phyloP scores from a whole-genome alignment of 92 coral and sea anemone species.

The Anthopleura xanthogrammica region DNA sequence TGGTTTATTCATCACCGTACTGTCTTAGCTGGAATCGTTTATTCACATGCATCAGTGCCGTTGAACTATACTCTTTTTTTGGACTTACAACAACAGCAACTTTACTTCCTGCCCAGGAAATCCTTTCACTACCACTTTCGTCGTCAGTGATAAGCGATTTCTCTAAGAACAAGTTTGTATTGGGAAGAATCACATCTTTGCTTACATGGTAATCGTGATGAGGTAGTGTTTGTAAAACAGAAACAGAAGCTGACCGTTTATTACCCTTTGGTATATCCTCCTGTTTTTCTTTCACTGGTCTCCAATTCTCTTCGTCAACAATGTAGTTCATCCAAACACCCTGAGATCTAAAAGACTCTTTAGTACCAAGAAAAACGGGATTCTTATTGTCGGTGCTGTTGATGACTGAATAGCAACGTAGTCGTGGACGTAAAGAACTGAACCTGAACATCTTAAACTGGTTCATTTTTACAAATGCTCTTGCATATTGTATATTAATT shows the following conservation, averaged over 20 bases:
- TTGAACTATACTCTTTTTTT: constrained; percentile 48
- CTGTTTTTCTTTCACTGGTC: constrained; percentile 28
- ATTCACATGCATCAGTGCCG: constrained; percentile 47
- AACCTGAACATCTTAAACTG: constrained; percentile 38
- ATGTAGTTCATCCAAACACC: constrained; percentile 41
- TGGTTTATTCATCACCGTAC: constrained; percentile 46
- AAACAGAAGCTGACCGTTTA: constrained; percentile 16
- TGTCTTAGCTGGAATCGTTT: constrained; percentile 47
- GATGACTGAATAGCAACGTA: constrained; percentile 25
- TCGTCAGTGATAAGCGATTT: constrained; percentile 17
- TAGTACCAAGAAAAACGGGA: constrained; percentile 47
- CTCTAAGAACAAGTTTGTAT: constrained; percentile 37
- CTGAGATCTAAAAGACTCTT: constrained; percentile 34
- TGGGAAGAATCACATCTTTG: constrained; percentile 47
- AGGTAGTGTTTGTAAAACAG: constrained; percentile 36
- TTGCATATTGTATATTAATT: constrained; percentile 35
- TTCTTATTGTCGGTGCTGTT: constrained; percentile 49
- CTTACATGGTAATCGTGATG: constrained; percentile 43
- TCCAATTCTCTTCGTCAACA: constrained; percentile 42
- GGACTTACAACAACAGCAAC: constrained; percentile 46
- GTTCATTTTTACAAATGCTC: constrained; percentile 36
- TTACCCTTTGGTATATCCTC: background rate
- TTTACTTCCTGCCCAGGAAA: constrained; percentile 49
- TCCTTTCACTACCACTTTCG: constrained; percentile 29
- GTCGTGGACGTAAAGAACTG: background rate